Evolutionary conservation across 2,797 vertebrate genomes (phyloP).

Genomic region (Gila robusta): DNA sequence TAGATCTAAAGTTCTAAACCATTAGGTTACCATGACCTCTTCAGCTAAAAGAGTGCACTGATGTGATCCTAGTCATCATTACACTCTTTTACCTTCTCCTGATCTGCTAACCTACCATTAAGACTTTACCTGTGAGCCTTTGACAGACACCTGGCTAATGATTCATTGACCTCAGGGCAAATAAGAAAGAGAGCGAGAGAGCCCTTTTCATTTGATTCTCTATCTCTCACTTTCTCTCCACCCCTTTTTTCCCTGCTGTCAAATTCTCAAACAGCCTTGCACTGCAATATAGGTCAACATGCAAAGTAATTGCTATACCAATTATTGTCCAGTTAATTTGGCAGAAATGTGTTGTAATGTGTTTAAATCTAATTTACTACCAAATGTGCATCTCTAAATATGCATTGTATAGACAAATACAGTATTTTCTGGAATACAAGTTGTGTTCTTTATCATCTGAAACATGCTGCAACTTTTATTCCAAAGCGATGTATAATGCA

Average conservation of each 20-base stretch:
- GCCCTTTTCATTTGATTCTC: constrained; percentile 2
- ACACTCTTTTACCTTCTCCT: background rate
- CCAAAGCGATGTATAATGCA: background rate
- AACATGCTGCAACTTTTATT: background rate
- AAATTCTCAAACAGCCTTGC: constrained; percentile 6
- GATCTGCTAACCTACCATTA: constrained; percentile 19
- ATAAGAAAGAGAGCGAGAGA: constrained; percentile 16
- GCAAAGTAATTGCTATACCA: constrained; percentile 3
- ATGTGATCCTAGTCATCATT: constrained; percentile 9
- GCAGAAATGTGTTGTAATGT: background rate
- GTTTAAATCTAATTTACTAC: background rate
- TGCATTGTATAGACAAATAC: background rate
- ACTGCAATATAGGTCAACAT: constrained; percentile 10
- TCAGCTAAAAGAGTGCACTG: background rate
- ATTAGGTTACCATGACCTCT: background rate
- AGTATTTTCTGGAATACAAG: background rate
- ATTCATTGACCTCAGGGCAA: constrained; percentile 45
- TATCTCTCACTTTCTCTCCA: background rate
- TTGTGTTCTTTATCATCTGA: background rate
- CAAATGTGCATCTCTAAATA: background rate
- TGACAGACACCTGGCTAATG: constrained; percentile 54
- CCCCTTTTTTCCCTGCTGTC: background rate
- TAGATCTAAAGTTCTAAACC: background rate
- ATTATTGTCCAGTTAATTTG: background rate
- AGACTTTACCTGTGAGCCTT: constrained; percentile 21